Evolutionary conservation across 2,113 vertebrate species (phyloP), one percentile per base, ranked within the genome.

Genomic region (Clupea harengus): DNA sequence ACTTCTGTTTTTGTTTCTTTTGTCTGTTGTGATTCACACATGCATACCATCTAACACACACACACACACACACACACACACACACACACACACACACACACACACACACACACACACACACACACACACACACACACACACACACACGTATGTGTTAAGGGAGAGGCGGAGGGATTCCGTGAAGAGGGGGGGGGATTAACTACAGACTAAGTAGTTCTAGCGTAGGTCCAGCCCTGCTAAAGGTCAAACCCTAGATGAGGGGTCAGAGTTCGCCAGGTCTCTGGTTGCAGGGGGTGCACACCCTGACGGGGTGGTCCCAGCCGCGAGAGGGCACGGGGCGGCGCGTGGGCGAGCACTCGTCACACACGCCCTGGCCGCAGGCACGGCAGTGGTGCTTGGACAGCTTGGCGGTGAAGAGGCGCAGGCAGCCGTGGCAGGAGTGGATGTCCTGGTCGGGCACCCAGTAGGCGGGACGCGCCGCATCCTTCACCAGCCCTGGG

Each of bases 321-420:
- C 98, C 98, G 0, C 98, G 95, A 22, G 98, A 98, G 22, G 98
- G 97, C 87, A 99, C 98, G 0, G 97, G 86, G 81, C 98, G 95
- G 25, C 97, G 96, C 88, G 97, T 97, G 0, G 95, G 95, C 0
- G 98, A 99, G 90, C 98, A 99, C 87, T 98, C 96, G 0, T 97
- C 96, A 4, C 98, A 99, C 93, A 99, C 98, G 4, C 98, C 98
- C 94, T 99, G 97, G 80, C 98, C 98, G 0, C 98, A 99, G 89
- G 98, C 97, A 46, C 98, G 96, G 87, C 98, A 99, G 94, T 99
- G 98, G 91, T 99, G 98, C 89, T 98, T 99, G 89, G 98, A 98
- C 60, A 99, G 95, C 46, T 97, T 99, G 94, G 97, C 82, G 50
- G 93, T 95, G 93, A 99, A 99, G 87, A 98, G 97, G 86, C 96